A percentile compares a stretch with the other conserved stretches of the same genome.
Conservation (phyloP, 2,113 vertebrate genomes). For the Oxyruncus cristatus region DNA sequence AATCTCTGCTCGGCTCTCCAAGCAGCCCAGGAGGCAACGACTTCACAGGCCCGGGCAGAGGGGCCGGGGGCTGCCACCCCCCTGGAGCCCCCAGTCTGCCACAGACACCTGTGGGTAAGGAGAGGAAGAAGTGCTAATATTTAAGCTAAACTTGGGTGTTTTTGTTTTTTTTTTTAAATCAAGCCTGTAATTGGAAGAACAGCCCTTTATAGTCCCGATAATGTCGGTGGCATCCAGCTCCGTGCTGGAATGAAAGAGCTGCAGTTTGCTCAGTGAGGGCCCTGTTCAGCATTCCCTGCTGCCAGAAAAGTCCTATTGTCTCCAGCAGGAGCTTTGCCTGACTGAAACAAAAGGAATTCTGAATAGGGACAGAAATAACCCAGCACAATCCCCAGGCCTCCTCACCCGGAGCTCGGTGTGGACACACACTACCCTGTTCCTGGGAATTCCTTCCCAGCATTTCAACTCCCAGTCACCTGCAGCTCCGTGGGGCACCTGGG, state of each 20-base stretch:
- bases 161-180: not conserved
- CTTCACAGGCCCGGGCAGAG: not conserved
- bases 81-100: not conserved
- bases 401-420: rapidly evolving
- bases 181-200: not conserved
- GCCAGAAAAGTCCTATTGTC: conserved; percentile 7
- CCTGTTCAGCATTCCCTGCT: not conserved
- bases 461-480: not conserved
- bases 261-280: not conserved
- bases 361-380: conserved; percentile 35
- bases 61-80: not conserved
- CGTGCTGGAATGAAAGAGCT: not conserved
- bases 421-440: rapidly evolving
- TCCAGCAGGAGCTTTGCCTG: conserved; percentile 6
- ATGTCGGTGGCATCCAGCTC: not conserved
- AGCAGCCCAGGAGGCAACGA: not conserved
- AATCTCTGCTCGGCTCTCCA: not conserved
- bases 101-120: not conserved
- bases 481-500: not conserved
- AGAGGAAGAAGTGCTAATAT: not conserved
- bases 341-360: not conserved
- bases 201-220: not conserved
- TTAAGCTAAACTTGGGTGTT: not conserved
- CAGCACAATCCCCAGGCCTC: not conserved
- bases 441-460: rapidly evolving